Percentiles rank a stretch among this genome's conserved stretches.
phyloP scores from a whole-genome alignment of 2,797 vertebrate species.

The Brotula barbata region DNA sequence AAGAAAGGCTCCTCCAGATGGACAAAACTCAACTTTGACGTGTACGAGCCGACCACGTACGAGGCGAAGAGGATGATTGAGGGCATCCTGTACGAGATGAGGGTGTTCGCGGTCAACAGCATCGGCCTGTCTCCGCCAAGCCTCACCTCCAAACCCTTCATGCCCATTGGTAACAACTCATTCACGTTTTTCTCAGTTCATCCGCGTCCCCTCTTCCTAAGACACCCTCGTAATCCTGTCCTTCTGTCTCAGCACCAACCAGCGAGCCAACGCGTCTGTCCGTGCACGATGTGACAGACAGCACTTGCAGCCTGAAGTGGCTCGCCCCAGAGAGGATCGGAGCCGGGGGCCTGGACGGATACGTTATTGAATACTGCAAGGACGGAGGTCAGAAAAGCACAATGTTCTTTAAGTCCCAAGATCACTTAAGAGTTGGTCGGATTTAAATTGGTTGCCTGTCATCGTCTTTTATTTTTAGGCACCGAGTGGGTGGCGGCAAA shows the following conservation, averaged over 20 bases:
- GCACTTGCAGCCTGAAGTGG: conserved; percentile 88
- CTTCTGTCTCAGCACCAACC: conserved; percentile 78
- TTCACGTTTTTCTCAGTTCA: neutral
- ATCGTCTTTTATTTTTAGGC: conserved; percentile 60
- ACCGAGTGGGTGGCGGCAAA: conserved; percentile 85
- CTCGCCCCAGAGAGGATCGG: conserved; percentile 86
- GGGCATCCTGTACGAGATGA: conserved; percentile 90
- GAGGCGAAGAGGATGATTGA: conserved; percentile 93
- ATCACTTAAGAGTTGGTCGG: too few relatives aligned
- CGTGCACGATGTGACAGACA: conserved; percentile 87
- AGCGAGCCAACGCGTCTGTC: conserved; percentile 84
- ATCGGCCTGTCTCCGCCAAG: conserved; percentile 88
- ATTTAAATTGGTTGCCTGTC: neutral
- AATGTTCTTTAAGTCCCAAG: too few relatives aligned
- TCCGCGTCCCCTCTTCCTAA: neutral
- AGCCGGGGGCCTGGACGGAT: conserved; percentile 89
- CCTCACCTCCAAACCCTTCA: conserved; percentile 88
- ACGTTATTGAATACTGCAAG: conserved; percentile 88
- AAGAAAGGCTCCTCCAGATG: conserved; percentile 91
- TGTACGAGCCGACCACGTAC: conserved; percentile 79
- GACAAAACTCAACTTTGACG: conserved; percentile 93
- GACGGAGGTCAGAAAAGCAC: conserved; percentile 82
- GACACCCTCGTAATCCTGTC: conserved; percentile 16
- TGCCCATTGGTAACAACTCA: conserved; percentile 86
- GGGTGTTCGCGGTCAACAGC: conserved; percentile 87